phyloP scores from a whole-genome alignment of 2,113 vertebrate species.

The Rhipidura dahli region DNA sequence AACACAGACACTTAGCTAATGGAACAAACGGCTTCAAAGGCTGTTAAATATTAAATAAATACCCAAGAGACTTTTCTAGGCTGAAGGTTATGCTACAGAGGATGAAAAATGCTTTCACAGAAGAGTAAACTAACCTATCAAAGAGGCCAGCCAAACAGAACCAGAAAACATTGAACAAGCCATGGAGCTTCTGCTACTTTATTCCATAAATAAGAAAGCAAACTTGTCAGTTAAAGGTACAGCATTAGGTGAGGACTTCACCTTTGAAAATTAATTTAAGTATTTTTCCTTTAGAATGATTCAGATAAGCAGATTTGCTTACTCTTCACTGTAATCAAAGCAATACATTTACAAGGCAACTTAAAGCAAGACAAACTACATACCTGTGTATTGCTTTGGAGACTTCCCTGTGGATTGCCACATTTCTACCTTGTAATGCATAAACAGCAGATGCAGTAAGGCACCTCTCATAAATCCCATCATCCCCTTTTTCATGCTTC shows the following conservation, averaged over 20 bases:
- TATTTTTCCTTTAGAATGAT: not conserved
- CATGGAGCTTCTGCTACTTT: not conserved
- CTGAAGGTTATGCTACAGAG: not conserved
- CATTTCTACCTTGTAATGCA: conserved; percentile 83
- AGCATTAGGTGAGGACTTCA: not conserved
- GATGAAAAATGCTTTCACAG: not conserved
- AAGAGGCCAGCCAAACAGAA: not conserved
- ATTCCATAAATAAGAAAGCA: not conserved
- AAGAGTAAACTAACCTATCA: not conserved
- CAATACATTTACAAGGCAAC: not conserved
- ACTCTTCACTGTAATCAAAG: not conserved
- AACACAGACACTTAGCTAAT: not conserved
- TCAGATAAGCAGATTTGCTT: not conserved
- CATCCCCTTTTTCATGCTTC: conserved; percentile 73
- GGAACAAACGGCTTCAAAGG: not conserved
- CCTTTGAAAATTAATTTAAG: not conserved
- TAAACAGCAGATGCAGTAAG: conserved; percentile 84
- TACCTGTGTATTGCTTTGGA: conserved; percentile 91
- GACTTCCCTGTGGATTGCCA: conserved; percentile 80
- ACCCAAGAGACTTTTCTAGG: not conserved
- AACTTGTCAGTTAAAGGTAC: not conserved
- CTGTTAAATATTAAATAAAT: not conserved
- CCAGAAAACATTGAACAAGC: not conserved
- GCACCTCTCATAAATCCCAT: conserved; percentile 77
- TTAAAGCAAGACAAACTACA: not conserved